Percentiles rank a stretch among this genome's conserved stretches.
phyloP scores from a whole-genome alignment of 1,140 invertebrate genomes.

The Drosophila nasuta region DNA sequence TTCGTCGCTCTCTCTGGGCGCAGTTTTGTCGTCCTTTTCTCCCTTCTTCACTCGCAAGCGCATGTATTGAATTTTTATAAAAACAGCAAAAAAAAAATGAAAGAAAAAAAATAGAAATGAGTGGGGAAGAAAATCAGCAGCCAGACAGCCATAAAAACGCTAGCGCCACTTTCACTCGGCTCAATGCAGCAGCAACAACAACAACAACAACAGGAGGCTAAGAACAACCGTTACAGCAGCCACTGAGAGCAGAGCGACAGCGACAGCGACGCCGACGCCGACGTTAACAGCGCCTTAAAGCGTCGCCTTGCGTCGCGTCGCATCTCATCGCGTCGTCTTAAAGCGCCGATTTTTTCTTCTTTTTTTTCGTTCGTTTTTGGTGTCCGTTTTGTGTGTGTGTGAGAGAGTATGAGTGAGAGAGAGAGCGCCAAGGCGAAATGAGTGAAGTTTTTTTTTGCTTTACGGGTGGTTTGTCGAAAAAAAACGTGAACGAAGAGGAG shows the following conservation, averaged over 20 bases:
- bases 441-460: slow-evolving; percentile 48
- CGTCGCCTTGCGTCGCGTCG: slow-evolving; percentile 14
- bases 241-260: slow-evolving; percentile 32
- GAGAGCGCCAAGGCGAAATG: slow-evolving; percentile 24
- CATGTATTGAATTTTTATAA: slow-evolving; percentile 57
- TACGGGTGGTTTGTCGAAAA: slow-evolving; percentile 54
- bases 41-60: slow-evolving; percentile 57
- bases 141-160: slow-evolving; percentile 56
- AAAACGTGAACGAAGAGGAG: slow-evolving; percentile 27
- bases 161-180: slow-evolving; percentile 73
- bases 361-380: background rate
- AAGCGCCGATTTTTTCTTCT: slow-evolving; percentile 19
- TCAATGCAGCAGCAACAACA: slow-evolving; percentile 59
- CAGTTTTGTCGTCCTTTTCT: slow-evolving; percentile 63
- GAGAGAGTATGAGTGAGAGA: slow-evolving; percentile 15
- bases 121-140: slow-evolving; percentile 50
- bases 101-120: slow-evolving; percentile 43
- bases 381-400: slow-evolving; percentile 3
- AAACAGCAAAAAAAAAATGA: slow-evolving; percentile 35
- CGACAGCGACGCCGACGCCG: background rate
- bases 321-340: slow-evolving; percentile 24
- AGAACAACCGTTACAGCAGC: slow-evolving; percentile 4
- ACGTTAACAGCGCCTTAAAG: slow-evolving; percentile 27
- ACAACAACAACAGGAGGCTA: background rate
- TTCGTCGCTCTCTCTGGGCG: slow-evolving; percentile 31